A percentile compares a stretch with the other conserved stretches of the same genome.
Conservation (phyloP, 2,888 invertebrate species). For the Mythimna ferrago region DNA sequence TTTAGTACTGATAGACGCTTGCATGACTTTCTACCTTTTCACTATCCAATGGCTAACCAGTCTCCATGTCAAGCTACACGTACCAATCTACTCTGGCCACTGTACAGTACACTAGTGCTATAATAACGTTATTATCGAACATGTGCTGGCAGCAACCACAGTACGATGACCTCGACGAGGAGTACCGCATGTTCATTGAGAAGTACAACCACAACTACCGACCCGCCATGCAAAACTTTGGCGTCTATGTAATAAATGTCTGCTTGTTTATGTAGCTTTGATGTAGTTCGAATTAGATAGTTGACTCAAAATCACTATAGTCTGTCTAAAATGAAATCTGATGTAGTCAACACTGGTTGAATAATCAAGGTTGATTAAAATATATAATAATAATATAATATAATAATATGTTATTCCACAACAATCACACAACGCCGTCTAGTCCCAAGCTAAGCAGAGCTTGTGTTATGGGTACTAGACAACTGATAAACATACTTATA, state of each 20-base stretch:
- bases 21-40: too few species aligned
- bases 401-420: too few species aligned
- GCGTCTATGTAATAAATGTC: conserved; percentile 77
- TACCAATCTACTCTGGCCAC: not conserved
- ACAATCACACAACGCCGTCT: too few species aligned
- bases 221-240: conserved; percentile 78
- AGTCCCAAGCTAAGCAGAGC: too few species aligned
- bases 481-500: too few species aligned
- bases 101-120: not conserved
- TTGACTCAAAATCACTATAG: too few species aligned
- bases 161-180: conserved; percentile 84
- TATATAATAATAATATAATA: too few species aligned
- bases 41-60: not conserved
- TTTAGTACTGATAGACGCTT: too few species aligned
- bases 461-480: too few species aligned
- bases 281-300: not conserved
- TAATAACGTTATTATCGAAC: conserved; percentile 2
- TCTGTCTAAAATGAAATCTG: too few species aligned
- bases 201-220: conserved; percentile 83
- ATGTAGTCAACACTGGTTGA: too few species aligned
- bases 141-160: conserved; percentile 70
- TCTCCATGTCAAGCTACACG: not conserved
- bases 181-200: conserved; percentile 84
- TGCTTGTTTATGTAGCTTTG: not conserved
- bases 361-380: too few species aligned